Base-by-base conservation (phyloP, 2,797 vertebrate species). In the Spheniscus humboldti region DNA sequence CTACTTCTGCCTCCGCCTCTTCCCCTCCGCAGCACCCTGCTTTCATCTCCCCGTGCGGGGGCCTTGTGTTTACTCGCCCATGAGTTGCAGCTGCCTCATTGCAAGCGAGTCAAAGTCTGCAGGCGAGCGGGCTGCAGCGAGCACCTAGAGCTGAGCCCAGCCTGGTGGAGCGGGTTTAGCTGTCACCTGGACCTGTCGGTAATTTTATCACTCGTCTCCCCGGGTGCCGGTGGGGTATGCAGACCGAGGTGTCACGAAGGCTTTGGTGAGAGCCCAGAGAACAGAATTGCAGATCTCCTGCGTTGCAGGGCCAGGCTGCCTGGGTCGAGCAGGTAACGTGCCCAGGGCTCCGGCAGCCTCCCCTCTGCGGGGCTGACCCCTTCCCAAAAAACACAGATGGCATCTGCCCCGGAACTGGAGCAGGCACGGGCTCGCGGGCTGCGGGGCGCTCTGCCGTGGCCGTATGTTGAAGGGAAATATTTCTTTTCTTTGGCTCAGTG, bases 341-440 rank as follows among this genome's bases (percentile, higher is more conserved):
- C 73, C 41, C 10, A 1, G 47, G 66, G 52, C 88, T 74, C 59
- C 6, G 7, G 69, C 77, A 89, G 87, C 81, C 52, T 35, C 85
- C 74, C 43, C 53, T 75, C 75, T 18, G 82, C 0, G 0, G 75
- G 45, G 75, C 79, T 62, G 91, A 86, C 25, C 64, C 83, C 56
- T 66, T 35, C 91, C 89, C 91, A 67, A 57, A 63, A n/a, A 10
- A 11, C 79, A 59, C 91, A 83, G 96, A 77, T 73, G 91, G 94
- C 19, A 3, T 3, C 79, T 35, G 93, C 63, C 59, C 82, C 0
- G 20, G 91, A 64, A 88, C 91, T 56, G 86, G 67, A 63, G 88
- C 31, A 1, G 88, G 71, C 67, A 0, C 17, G 0, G 72, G 91
- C 82, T 81, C 13, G 1, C 3, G 3, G 69, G 68, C 67, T 1